Conservation (phyloP, 2,888 invertebrate genomes). For the Ophioninae sp. region DNA sequence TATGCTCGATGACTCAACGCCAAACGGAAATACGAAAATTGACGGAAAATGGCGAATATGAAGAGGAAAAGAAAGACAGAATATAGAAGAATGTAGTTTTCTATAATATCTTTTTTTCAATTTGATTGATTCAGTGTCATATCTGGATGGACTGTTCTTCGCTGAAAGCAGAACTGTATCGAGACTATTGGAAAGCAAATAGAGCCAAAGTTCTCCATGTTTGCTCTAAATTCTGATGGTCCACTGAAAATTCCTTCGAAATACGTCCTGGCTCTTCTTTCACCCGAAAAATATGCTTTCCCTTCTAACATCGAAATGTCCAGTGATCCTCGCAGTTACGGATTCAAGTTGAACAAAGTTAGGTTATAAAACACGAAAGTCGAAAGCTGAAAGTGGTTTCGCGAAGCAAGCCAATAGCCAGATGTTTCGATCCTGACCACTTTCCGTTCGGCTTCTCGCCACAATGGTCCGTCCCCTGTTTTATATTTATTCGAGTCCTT, state of each 20-base stretch:
- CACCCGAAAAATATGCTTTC: conserved; percentile 23
- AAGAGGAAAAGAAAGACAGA: background rate
- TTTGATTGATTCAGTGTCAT: too few relatives aligned
- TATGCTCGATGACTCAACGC: conserved; percentile 45
- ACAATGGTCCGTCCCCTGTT: conserved; percentile 61
- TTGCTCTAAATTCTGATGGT: conserved; percentile 60
- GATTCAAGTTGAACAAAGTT: conserved; percentile 52
- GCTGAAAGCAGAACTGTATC: background rate
- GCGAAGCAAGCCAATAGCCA: conserved; percentile 49
- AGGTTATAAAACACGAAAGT: conserved; percentile 50
- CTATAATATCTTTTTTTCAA: too few relatives aligned
- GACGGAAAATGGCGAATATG: background rate
- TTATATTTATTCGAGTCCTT: conserved; percentile 68
- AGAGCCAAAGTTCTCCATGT: conserved; percentile 50
- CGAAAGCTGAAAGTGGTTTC: conserved; percentile 50
- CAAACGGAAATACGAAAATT: background rate
- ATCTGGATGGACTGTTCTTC: background rate
- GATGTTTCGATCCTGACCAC: conserved; percentile 53
- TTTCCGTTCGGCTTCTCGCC: conserved; percentile 60
- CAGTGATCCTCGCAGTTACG: conserved; percentile 42
- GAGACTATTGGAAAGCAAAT: too few relatives aligned
- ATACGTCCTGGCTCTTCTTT: conserved; percentile 39
- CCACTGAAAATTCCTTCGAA: conserved; percentile 43
- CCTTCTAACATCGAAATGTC: conserved; percentile 36
- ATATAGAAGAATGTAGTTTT: too few relatives aligned